Conservation (phyloP, 2,888 invertebrate genomes). For the Polymixis flavicincta region DNA sequence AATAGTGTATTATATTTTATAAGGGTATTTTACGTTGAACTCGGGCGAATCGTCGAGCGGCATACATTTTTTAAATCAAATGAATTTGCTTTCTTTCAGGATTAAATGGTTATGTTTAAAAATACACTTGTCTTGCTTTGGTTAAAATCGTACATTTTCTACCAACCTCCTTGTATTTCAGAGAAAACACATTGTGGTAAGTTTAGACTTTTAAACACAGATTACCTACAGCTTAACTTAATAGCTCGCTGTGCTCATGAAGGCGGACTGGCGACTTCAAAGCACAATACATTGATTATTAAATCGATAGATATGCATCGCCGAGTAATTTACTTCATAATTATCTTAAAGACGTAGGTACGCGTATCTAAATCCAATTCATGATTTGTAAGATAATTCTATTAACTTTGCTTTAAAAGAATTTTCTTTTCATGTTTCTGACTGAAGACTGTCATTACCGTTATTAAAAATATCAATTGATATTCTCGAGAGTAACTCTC, state of each 20-base stretch:
- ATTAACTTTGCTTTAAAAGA: neutral
- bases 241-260: neutral
- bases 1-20: conserved; percentile 53
- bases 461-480: conserved; percentile 39
- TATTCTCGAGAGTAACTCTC: conserved; percentile 22
- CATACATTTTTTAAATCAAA: conserved; percentile 46
- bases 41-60: conserved; percentile 11
- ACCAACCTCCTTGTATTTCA: neutral
- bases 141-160: conserved; percentile 7
- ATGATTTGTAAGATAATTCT: conserved; percentile 19
- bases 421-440: conserved; percentile 20
- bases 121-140: conserved; percentile 5
- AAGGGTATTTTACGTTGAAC: conserved; percentile 37
- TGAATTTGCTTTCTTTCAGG: conserved; percentile 23
- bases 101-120: conserved; percentile 8
- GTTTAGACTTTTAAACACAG: neutral
- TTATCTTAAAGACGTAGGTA: conserved; percentile 18
- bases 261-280: neutral
- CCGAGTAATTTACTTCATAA: conserved; percentile 14
- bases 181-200: conserved; percentile 2
- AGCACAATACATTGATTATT: conserved; percentile 4
- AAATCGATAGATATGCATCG: conserved; percentile 6
- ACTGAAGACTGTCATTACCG: conserved; percentile 2
- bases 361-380: conserved; percentile 11
- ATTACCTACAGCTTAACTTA: conserved; percentile 10